phyloP scores from a whole-genome alignment of 2,888 invertebrate genomes.

The Drosophila trichaetosa region DNA sequence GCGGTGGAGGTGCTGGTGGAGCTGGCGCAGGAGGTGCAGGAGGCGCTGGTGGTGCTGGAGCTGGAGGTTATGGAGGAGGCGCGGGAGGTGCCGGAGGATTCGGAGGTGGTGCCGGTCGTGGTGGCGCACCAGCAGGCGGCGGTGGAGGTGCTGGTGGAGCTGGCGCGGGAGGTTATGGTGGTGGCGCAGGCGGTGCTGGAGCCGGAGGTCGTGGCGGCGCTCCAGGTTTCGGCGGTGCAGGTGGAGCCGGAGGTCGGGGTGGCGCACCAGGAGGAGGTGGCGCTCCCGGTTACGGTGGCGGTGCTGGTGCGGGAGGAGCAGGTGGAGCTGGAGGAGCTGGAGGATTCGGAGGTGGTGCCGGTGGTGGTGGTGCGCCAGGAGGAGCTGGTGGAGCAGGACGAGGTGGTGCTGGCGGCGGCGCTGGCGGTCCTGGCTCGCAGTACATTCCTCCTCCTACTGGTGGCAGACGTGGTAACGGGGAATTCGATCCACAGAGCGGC shows the following conservation, averaged over 20 bases:
- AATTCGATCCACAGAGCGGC: conserved; percentile 85
- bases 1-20: not conserved
- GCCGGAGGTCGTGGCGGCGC: conserved; percentile 47
- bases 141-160: conserved; percentile 16
- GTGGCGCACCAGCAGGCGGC: conserved; percentile 43
- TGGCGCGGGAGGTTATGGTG: conserved; percentile 28
- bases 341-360: conserved; percentile 43
- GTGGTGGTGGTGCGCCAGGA: conserved; percentile 29
- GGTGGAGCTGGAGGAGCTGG: conserved; percentile 12
- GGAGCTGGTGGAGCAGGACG: conserved; percentile 26
- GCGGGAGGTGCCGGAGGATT: not conserved
- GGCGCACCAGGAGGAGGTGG: conserved; percentile 41
- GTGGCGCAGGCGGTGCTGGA: conserved; percentile 48
- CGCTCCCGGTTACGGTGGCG: conserved; percentile 9
- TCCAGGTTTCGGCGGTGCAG: conserved; percentile 57
- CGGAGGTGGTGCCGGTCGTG: conserved; percentile 12
- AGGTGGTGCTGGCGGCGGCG: conserved; percentile 20
- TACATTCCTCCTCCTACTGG: conserved; percentile 64
- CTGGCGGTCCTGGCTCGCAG: conserved; percentile 68
- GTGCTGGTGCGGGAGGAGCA: conserved; percentile 24
- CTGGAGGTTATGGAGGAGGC: conserved; percentile 19
- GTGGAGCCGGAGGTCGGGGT: conserved; percentile 79
- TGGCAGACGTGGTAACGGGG: conserved; percentile 83
- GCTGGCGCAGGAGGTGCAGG: not conserved
- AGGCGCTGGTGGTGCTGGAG: conserved; percentile 5